Evolutionary conservation across 2,888 invertebrate species (phyloP).

Genomic region (Calliscelio sp.): DNA sequence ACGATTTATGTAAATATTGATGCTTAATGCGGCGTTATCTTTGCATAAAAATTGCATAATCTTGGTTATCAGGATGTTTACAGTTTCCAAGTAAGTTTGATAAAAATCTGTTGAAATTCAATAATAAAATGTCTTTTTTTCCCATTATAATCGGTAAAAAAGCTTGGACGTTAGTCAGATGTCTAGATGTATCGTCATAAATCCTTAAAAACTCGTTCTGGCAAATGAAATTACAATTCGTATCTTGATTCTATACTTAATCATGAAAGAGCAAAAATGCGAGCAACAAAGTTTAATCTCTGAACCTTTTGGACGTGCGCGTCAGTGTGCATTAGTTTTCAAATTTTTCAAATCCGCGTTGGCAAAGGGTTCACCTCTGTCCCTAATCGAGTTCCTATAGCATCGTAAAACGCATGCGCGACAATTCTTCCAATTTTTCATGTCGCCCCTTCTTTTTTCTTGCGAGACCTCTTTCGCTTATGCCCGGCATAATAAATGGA

Average conservation of each 20-base stretch:
- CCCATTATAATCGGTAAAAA: no score
- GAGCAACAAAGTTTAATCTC: constrained; percentile 70
- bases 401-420: constrained; percentile 70
- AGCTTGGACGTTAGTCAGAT: no score
- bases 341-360: constrained; percentile 71
- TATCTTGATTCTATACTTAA: constrained; percentile 68
- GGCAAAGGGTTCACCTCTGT: constrained; percentile 58
- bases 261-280: constrained; percentile 66
- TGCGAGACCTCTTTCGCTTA: constrained; percentile 59
- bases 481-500: constrained; percentile 75
- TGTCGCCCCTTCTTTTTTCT: constrained; percentile 28
- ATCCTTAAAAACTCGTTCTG: constrained; percentile 30
- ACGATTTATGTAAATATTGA: no score
- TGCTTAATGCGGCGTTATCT: no score
- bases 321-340: constrained; percentile 72
- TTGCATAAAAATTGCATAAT: no score
- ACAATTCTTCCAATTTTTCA: constrained; percentile 70
- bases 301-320: constrained; percentile 66
- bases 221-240: constrained; percentile 50
- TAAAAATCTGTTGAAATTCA: no score
- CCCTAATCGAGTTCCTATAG: constrained; percentile 73
- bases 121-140: no score
- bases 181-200: no score
- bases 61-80: no score
- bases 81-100: no score